Conservation (phyloP, 1,140 invertebrate species). For the Callitettix versicolor region DNA sequence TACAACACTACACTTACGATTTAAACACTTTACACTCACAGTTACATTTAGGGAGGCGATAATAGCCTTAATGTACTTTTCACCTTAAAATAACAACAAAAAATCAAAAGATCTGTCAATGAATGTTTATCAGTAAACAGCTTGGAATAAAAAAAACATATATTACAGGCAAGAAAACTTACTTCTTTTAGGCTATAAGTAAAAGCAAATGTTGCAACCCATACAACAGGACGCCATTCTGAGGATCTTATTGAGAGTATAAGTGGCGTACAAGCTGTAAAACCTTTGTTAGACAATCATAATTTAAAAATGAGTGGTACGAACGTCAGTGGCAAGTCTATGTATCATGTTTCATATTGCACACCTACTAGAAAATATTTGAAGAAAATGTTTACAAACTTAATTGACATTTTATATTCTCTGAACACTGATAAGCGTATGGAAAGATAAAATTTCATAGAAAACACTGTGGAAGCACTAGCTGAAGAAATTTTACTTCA, state of each 20-base stretch:
- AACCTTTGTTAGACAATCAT: background rate
- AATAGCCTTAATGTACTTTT: no score
- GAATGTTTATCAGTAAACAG: background rate
- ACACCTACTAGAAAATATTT: background rate
- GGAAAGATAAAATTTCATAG: no score
- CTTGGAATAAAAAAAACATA: background rate
- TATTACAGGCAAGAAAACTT: background rate
- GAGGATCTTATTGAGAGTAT: background rate
- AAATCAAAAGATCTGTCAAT: background rate
- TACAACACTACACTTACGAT: no score
- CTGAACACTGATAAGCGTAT: conserved; percentile 4
- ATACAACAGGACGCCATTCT: background rate
- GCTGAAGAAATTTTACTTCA: no score
- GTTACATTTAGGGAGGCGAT: no score
- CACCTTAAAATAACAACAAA: no score
- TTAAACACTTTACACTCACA: no score
- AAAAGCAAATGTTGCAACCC: background rate
- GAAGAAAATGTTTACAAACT: background rate
- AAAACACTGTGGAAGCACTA: no score
- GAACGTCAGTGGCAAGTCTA: background rate
- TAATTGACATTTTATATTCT: background rate
- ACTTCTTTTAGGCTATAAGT: background rate
- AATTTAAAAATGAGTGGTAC: background rate
- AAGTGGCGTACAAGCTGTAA: background rate
- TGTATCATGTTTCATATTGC: background rate